phyloP scores from a whole-genome alignment of 1,140 invertebrate genomes.

The Onthophagus taurus region DNA sequence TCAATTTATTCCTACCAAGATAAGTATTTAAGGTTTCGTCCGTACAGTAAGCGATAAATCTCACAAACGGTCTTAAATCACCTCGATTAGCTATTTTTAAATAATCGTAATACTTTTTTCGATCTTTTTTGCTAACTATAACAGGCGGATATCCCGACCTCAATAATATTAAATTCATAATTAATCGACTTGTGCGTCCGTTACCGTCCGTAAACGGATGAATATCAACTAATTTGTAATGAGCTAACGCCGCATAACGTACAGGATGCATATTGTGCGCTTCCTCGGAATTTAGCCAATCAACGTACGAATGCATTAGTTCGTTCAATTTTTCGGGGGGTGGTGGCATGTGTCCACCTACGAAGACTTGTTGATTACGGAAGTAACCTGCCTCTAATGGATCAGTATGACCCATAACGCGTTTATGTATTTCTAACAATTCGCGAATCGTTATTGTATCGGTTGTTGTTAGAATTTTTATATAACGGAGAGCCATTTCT shows the following conservation, averaged over 20 bases:
- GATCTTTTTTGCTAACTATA: slow-evolving; percentile 86
- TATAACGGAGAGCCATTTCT: slow-evolving; percentile 90
- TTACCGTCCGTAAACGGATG: slow-evolving; percentile 93
- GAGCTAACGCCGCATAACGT: slow-evolving; percentile 85
- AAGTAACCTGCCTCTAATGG: slow-evolving; percentile 79
- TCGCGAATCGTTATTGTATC: slow-evolving; percentile 70
- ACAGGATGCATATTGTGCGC: slow-evolving; percentile 78
- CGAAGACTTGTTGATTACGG: slow-evolving; percentile 62
- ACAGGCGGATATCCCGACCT: slow-evolving; percentile 95
- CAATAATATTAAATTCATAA: slow-evolving; percentile 98
- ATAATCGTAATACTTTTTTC: slow-evolving; percentile 73
- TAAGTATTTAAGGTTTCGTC: slow-evolving; percentile 91
- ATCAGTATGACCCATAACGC: slow-evolving; percentile 90
- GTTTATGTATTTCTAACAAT: slow-evolving; percentile 84
- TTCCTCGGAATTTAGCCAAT: slow-evolving; percentile 85
- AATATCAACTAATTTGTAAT: slow-evolving; percentile 93
- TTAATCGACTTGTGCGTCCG: slow-evolving; percentile 82
- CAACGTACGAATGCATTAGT: slow-evolving; percentile 80
- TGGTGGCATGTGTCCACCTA: slow-evolving; percentile 85
- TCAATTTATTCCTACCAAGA: slow-evolving; percentile 60
- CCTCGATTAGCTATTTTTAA: slow-evolving; percentile 86
- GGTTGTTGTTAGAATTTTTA: slow-evolving; percentile 74
- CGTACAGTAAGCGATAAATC: slow-evolving; percentile 91
- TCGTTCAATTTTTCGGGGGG: slow-evolving; percentile 65
- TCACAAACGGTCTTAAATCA: slow-evolving; percentile 84